Percentiles rank a stretch among this genome's conserved stretches.
These are phyloP conservation scores for Cryptoprocta ferox DNA, from an alignment of 2,797 vertebrate genomes.

Conservation along the genomic window DNA sequence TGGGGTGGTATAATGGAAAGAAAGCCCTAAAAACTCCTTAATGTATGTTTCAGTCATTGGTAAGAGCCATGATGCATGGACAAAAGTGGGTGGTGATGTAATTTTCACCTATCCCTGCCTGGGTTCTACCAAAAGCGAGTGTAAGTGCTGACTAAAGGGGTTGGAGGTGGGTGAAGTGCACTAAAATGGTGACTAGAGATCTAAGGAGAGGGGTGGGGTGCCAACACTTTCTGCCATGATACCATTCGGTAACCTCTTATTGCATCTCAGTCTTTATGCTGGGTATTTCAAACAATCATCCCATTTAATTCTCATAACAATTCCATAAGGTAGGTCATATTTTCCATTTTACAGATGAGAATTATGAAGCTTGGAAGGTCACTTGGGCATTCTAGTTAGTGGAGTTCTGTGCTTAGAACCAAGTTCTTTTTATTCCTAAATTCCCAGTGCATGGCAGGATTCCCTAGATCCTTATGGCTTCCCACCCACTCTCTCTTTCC, in stretches of 20 bases:
- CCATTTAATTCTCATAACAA: neutral
- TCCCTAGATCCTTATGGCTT: neutral
- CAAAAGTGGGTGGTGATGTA: neutral
- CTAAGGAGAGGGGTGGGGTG: neutral
- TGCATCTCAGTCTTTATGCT: neutral
- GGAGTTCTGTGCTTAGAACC: neutral
- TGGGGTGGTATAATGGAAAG: neutral
- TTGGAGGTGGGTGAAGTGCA: no score
- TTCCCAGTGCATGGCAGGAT: neutral
- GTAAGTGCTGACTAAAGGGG: neutral
- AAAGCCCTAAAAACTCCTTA: neutral
- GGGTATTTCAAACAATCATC: neutral
- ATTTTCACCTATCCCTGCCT: neutral
- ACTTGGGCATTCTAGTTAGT: neutral
- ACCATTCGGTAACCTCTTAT: neutral
- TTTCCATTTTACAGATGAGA: neutral
- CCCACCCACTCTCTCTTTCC: neutral
- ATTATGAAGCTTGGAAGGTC: conserved; percentile 2
- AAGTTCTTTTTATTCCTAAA: neutral
- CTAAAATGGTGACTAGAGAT: neutral
- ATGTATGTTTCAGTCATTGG: neutral
- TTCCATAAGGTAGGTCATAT: neutral
- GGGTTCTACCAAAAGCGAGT: neutral
- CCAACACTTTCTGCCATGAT: neutral
- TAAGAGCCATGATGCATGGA: neutral